Evolutionary conservation across 1,140 invertebrate genomes (phyloP).

Genomic region (Muscidifurax raptorellus): DNA sequence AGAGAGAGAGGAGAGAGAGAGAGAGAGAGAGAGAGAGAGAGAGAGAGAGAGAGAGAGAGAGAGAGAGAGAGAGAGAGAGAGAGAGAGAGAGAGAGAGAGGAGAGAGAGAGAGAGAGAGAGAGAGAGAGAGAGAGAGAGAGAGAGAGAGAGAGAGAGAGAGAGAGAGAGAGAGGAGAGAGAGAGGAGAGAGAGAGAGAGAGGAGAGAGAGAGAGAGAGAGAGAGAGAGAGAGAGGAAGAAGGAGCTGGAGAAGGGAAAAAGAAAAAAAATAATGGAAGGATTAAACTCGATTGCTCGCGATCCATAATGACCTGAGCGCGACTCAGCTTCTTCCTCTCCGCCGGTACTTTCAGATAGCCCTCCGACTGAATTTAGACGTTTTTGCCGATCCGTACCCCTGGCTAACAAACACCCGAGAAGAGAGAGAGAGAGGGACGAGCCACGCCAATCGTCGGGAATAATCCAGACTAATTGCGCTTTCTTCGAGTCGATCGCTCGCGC

Average conservation of each 20-base stretch:
- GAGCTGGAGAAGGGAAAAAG: not conserved
- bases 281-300: constrained; percentile 41
- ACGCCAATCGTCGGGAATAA: constrained; percentile 47
- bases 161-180: not conserved
- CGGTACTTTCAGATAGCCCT: constrained; percentile 17
- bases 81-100: not conserved
- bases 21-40: not conserved
- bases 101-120: not conserved
- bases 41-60: not conserved
- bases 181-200: no score
- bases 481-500: not conserved
- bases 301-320: constrained; percentile 22
- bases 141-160: not conserved
- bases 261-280: constrained; percentile 47
- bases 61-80: no score
- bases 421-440: not conserved
- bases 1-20: not conserved
- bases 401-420: constrained; percentile 14
- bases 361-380: constrained; percentile 28
- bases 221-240: not conserved
- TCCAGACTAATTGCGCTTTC: constrained; percentile 45
- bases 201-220: no score
- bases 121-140: no score
- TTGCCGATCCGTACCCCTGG: not conserved
- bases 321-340: not conserved